These are phyloP conservation scores for Cololabis saira DNA, from an alignment of 2,113 vertebrate species.

Conservation along the genomic window DNA sequence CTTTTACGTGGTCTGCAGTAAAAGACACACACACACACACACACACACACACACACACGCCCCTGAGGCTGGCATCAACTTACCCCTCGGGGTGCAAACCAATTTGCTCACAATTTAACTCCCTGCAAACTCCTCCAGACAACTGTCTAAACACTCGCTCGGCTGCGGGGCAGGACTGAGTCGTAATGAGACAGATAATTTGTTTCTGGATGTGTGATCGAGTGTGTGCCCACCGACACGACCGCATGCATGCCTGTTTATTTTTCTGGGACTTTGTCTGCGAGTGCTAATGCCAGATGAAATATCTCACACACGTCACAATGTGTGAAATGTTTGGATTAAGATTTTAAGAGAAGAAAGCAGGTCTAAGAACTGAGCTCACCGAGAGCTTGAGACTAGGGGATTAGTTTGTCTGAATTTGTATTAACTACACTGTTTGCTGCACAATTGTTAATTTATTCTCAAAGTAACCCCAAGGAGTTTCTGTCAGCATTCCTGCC, in stretches of 20 bases:
- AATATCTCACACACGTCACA: background rate
- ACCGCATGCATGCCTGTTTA: no score
- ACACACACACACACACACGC: background rate
- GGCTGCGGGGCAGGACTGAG: slow-evolving; percentile 36
- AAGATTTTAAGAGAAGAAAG: background rate
- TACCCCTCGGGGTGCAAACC: slow-evolving; percentile 55
- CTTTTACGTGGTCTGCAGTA: slow-evolving; percentile 3
- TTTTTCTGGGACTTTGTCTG: background rate
- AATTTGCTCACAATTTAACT: slow-evolving; percentile 60
- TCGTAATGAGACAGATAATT: slow-evolving; percentile 39
- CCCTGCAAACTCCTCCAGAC: slow-evolving; percentile 48
- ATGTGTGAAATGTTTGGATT: background rate
- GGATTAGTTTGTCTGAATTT: no score
- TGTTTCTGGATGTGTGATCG: no score
- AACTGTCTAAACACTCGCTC: slow-evolving; percentile 48
- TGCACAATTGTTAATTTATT: no score
- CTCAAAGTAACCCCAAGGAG: no score
- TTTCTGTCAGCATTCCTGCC: no score
- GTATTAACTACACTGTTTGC: no score
- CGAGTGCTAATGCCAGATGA: background rate
- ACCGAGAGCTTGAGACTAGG: background rate
- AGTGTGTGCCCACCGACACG: no score
- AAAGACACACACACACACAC: slow-evolving; percentile 3
- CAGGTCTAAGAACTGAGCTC: background rate
- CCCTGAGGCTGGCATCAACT: slow-evolving; percentile 44